Conservation (phyloP, 2,888 invertebrate genomes). For the Synanthedon tipuliformis region DNA sequence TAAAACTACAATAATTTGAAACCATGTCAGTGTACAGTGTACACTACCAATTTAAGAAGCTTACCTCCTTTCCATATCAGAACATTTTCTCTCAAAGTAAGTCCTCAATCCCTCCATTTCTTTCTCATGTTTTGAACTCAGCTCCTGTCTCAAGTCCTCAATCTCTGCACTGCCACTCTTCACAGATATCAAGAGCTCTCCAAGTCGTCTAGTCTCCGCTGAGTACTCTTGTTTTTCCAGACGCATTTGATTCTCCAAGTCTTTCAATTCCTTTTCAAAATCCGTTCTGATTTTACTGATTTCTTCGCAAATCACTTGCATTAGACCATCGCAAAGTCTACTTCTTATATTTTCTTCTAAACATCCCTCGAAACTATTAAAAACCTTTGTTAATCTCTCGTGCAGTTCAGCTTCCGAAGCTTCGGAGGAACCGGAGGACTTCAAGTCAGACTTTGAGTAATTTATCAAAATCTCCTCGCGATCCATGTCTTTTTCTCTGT, state of each 20-base stretch:
- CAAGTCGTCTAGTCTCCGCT: slow-evolving; percentile 62
- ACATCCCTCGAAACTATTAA: slow-evolving; percentile 42
- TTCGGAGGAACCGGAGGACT: slow-evolving; percentile 41
- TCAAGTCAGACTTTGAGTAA: slow-evolving; percentile 51
- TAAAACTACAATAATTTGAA: neutral
- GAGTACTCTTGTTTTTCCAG: slow-evolving; percentile 69
- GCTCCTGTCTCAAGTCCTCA: slow-evolving; percentile 66
- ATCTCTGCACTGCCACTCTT: slow-evolving; percentile 71
- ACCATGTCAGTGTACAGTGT: too few relatives aligned
- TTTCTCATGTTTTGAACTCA: slow-evolving; percentile 75
- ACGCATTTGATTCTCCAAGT: slow-evolving; percentile 56
- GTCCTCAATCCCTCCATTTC: slow-evolving; percentile 84
- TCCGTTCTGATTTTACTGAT: slow-evolving; percentile 57
- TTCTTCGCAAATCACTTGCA: slow-evolving; percentile 67
- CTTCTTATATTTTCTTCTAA: slow-evolving; percentile 55
- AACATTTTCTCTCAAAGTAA: slow-evolving; percentile 84
- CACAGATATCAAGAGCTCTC: slow-evolving; percentile 67
- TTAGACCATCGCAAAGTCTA: slow-evolving; percentile 65
- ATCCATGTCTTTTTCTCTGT: slow-evolving; percentile 61
- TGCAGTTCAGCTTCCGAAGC: slow-evolving; percentile 53
- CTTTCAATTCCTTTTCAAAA: slow-evolving; percentile 45
- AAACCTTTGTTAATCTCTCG: slow-evolving; percentile 33
- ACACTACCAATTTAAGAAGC: neutral
- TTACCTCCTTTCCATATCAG: slow-evolving; percentile 83
- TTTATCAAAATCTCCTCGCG: slow-evolving; percentile 58